A percentile compares a stretch with the other conserved stretches of the same genome.
Evolutionary conservation across 2,797 vertebrate species (phyloP).

Genomic region (Heteromormyrus szaboi): DNA sequence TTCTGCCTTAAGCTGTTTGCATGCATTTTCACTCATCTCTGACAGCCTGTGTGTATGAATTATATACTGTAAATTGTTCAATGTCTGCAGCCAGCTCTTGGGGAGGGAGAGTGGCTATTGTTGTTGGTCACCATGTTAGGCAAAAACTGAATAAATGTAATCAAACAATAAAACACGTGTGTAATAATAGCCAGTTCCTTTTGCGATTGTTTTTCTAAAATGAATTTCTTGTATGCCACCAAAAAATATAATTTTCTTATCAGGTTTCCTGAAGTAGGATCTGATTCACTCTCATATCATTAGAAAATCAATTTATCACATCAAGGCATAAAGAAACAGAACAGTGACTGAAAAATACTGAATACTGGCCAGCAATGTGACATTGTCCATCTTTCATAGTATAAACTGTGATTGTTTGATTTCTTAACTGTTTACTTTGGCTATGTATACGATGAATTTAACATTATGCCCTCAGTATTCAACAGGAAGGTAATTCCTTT

Average conservation of each 20-base stretch:
- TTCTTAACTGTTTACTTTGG: not conserved
- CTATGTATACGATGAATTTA: not conserved
- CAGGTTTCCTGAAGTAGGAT: not conserved
- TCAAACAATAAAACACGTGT: not conserved
- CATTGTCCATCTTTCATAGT: not conserved
- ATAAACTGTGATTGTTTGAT: not conserved
- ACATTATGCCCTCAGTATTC: not conserved
- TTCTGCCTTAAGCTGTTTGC: constrained; percentile 3
- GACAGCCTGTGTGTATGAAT: not conserved
- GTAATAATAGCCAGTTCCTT: not conserved
- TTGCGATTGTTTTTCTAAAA: not conserved
- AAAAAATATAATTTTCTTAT: not conserved
- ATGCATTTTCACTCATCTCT: not conserved
- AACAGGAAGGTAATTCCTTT: not conserved
- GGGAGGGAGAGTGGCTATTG: not conserved
- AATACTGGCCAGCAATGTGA: not conserved
- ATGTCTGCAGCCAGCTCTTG: not conserved
- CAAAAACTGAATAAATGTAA: not conserved
- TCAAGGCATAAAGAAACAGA: not conserved
- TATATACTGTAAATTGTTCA: constrained; percentile 6
- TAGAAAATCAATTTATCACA: not conserved
- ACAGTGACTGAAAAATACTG: not conserved
- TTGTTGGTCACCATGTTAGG: not conserved
- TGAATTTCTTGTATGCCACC: not conserved
- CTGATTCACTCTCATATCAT: not conserved